A percentile compares a stretch with the other conserved stretches of the same genome.
Evolutionary conservation across 2,113 vertebrate species (phyloP).

Genomic region (Petroica traversi): DNA sequence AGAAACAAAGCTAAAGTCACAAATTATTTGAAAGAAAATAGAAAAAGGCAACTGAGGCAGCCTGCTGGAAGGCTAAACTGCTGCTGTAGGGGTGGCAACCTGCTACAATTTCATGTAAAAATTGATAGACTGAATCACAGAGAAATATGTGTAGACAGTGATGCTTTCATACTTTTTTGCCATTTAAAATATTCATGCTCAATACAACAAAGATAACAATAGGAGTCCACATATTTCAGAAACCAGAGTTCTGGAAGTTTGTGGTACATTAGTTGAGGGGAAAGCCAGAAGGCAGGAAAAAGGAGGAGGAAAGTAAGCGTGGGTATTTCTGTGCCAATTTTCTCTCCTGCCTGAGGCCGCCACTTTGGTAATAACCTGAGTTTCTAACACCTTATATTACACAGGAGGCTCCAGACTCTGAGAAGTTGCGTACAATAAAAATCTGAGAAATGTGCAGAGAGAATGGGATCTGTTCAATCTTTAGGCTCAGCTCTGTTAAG

Average conservation of each 20-base stretch:
- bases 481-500: neutral
- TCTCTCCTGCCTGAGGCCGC: conserved; percentile 51
- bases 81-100: neutral
- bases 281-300: conserved; percentile 10
- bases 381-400: conserved; percentile 54
- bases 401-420: conserved; percentile 36
- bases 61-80: neutral
- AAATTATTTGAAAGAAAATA: neutral
- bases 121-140: neutral
- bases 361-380: conserved; percentile 55
- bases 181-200: neutral
- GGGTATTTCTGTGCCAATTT: conserved; percentile 45
- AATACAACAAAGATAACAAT: neutral
- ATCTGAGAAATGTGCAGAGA: neutral
- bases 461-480: neutral
- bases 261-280: neutral
- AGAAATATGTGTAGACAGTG: neutral
- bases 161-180: neutral
- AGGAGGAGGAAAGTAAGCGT: neutral
- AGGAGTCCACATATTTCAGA: neutral
- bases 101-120: neutral
- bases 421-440: conserved; percentile 57
- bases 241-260: neutral
- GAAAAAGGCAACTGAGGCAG: neutral
- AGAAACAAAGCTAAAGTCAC: neutral